Evolutionary conservation across 2,113 vertebrate species (phyloP).

Genomic region (Polypterus senegalus): DNA sequence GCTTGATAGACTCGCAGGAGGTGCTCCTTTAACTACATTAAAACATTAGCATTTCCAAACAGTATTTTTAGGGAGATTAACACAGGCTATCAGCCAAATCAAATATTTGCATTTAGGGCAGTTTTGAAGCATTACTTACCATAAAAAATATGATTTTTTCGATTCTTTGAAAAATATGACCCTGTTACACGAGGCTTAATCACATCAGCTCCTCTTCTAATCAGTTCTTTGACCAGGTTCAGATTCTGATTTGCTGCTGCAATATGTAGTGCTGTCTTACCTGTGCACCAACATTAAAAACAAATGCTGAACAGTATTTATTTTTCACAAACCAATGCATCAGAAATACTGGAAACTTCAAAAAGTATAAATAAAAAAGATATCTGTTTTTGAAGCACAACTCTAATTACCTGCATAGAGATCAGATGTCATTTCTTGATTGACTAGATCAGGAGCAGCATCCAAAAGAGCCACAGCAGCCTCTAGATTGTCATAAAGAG

Average conservation of each 20-base stretch:
- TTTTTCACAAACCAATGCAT: too few relatives aligned
- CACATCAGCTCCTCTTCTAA: constrained; percentile 59
- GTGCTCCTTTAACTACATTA: too few relatives aligned
- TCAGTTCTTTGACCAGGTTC: constrained; percentile 62
- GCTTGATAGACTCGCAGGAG: too few relatives aligned
- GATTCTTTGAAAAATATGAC: constrained; percentile 65
- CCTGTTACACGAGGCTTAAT: constrained; percentile 71
- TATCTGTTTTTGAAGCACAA: neutral
- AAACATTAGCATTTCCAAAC: too few relatives aligned
- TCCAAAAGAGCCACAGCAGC: constrained; percentile 69
- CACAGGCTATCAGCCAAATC: too few relatives aligned
- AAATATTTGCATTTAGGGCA: too few relatives aligned
- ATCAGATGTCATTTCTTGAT: constrained; percentile 78
- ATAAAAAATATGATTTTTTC: constrained; percentile 6
- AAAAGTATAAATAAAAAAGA: too few relatives aligned
- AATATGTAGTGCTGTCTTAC: constrained; percentile 79
- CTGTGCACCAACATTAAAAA: constrained; percentile 32
- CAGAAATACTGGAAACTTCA: too few relatives aligned
- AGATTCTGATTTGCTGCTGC: constrained; percentile 79
- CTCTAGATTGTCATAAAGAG: constrained; percentile 67
- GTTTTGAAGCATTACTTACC: too few relatives aligned
- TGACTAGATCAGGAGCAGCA: constrained; percentile 75
- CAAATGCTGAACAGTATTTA: too few relatives aligned
- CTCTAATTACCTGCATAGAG: constrained; percentile 66
- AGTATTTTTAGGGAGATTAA: too few relatives aligned